These are phyloP conservation scores for Patella vulgata DNA, from an alignment of 1,140 invertebrate genomes.

Conservation along the genomic window DNA sequence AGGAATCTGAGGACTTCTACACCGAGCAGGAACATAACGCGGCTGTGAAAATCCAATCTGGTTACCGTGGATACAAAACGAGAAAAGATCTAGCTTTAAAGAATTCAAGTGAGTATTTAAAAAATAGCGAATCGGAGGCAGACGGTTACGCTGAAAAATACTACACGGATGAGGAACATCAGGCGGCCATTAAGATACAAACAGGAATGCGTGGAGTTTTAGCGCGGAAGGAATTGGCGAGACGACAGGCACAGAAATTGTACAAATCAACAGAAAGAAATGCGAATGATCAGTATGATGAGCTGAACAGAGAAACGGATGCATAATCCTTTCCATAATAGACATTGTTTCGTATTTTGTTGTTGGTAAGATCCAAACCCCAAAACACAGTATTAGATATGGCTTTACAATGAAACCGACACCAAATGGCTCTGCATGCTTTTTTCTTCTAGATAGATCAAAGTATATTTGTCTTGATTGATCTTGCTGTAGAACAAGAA, in stretches of 20 bases:
- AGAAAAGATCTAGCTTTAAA: conserved; percentile 54
- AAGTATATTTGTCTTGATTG: too few species aligned
- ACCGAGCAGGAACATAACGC: conserved; percentile 53
- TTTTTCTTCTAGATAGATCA: too few species aligned
- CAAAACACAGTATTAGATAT: too few species aligned
- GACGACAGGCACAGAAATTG: neutral
- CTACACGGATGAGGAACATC: conserved; percentile 35
- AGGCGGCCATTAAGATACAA: conserved; percentile 79
- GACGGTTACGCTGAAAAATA: conserved; percentile 49
- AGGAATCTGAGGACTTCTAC: conserved; percentile 21
- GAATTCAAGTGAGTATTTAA: conserved; percentile 35
- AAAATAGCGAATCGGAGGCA: conserved; percentile 24
- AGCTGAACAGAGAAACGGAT: too few species aligned
- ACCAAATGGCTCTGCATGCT: too few species aligned
- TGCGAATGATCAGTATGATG: too few species aligned
- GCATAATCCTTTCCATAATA: too few species aligned
- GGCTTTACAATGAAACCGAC: too few species aligned
- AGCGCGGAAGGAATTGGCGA: conserved; percentile 73
- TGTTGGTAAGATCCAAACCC: too few species aligned
- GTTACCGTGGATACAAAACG: conserved; percentile 70
- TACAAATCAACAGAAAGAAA: too few species aligned
- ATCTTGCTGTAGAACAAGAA: too few species aligned
- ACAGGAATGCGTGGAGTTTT: conserved; percentile 78
- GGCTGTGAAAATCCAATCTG: conserved; percentile 81
- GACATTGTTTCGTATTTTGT: too few species aligned